Percentiles rank a stretch among this genome's conserved stretches.
phyloP scores from a whole-genome alignment of 23 tunicate genomes.

The Styela plicata region DNA sequence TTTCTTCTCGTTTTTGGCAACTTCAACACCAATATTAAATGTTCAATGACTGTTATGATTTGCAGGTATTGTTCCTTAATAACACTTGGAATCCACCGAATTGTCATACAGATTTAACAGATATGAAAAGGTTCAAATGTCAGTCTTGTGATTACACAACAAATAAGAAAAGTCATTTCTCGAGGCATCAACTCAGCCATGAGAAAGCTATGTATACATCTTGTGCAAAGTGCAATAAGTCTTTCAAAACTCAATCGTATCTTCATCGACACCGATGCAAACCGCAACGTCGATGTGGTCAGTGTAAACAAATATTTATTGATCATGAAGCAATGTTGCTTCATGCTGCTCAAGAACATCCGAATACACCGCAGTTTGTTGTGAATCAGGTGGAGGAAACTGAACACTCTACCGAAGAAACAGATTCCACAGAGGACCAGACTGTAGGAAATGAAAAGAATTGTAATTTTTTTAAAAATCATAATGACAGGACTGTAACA shows the following conservation, averaged over 20 bases:
- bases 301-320: conserved; percentile 4
- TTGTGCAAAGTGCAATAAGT: conserved; percentile 68
- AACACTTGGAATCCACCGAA: not conserved
- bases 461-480: too few relatives aligned
- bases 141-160: conserved; percentile 72
- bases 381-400: not conserved
- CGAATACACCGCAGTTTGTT: not conserved
- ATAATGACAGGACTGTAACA: too few relatives aligned
- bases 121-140: conserved; percentile 39
- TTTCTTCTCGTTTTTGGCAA: too few relatives aligned
- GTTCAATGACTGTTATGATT: too few relatives aligned
- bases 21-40: too few relatives aligned
- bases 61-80: not conserved
- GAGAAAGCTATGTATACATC: conserved; percentile 33
- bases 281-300: not conserved
- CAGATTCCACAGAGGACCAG: not conserved
- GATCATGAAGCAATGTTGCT: conserved; percentile 2
- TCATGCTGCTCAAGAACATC: not conserved
- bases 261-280: conserved; percentile 59
- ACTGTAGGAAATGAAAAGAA: not conserved
- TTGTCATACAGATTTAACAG: not conserved
- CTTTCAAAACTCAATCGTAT: conserved; percentile 49
- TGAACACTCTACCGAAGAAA: not conserved
- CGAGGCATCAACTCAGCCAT: conserved; percentile 55
- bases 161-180: conserved; percentile 65